A percentile compares a stretch with the other conserved stretches of the same genome.
Evolutionary conservation across 2,888 invertebrate species (phyloP).

Genomic region (Deroplatys truncata): DNA sequence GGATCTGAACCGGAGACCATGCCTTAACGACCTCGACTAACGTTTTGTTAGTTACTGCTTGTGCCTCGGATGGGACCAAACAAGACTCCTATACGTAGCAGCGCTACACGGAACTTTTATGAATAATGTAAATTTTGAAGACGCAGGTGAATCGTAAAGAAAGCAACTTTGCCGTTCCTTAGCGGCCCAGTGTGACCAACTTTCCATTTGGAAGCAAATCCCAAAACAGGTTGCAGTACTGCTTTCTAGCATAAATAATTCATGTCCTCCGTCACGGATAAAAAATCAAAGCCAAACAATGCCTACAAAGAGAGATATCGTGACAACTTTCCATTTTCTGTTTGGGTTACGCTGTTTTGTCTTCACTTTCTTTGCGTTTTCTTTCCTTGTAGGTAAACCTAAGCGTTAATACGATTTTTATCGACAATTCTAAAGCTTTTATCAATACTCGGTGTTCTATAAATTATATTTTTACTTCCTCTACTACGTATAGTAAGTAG

Average conservation of each 20-base stretch:
- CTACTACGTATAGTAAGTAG: too few species aligned
- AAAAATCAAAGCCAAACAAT: neutral
- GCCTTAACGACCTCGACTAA: too few species aligned
- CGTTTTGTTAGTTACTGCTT: too few species aligned
- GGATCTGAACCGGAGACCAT: too few species aligned
- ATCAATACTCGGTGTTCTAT: too few species aligned
- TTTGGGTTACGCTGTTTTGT: neutral
- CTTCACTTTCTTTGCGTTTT: neutral
- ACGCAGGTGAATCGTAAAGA: neutral
- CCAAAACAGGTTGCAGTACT: neutral
- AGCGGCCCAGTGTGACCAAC: neutral
- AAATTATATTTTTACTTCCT: too few species aligned
- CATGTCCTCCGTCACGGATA: neutral
- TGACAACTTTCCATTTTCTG: neutral
- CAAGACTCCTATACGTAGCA: neutral
- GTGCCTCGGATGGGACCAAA: too few species aligned
- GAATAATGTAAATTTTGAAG: neutral
- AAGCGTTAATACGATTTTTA: too few species aligned
- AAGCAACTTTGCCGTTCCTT: neutral
- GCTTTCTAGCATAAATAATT: neutral
- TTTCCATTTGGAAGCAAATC: neutral
- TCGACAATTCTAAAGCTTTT: too few species aligned
- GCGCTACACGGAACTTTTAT: neutral
- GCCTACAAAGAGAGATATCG: neutral
- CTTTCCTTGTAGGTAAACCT: neutral